Base-by-base conservation (phyloP, 2,113 vertebrate species). In the Corythoichthys haematopterus region DNA sequence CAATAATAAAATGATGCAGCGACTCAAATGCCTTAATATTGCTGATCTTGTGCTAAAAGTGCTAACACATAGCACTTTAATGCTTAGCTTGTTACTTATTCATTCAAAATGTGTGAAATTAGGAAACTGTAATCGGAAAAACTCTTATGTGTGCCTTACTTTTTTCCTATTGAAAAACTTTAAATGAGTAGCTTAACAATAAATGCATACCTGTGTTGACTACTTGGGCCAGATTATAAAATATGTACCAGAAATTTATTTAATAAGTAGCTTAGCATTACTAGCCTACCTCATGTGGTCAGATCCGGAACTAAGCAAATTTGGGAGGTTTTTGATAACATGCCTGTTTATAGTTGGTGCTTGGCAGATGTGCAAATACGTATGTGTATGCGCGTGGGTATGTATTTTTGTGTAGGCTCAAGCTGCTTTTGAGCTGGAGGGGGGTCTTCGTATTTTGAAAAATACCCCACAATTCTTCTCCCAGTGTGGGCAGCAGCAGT, bases 401-500 rank as follows among this genome's bases (percentile, higher is more conserved):
- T 68, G 64, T 65, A 57, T 71, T 47, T 69, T 45, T 68, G 40
- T 38, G 56, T 57, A 20, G 3, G 66, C 35, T 52, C 2, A 59
- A 68, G 70, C 14, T 79, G 76, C 74, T 78, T 80, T 82, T 62
- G 66, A 80, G 77, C 68, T 52, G 4, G 66, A 71, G 84, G 75
- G 84, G 82, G 77, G 85, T 85, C 81, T 81, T 77, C 71, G 77
- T 62, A 74, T 43, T 78, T 55, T 76, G 60, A 71, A 85, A 62
- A 88, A 83, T 74, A 65, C 82, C 84, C 88, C 87, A 87, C 82
- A 90, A 90, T 91, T 69, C 83, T 70, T 70, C 84, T 86, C 77
- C 80, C 83, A 86, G 77, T 73, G 85, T 59, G 76, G 84, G 84
- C 86, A 84, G 77, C 43, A 10, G 69, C 20, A 46, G 73, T 9